Base-by-base conservation (phyloP, 2,797 vertebrate species). In the Coluber constrictor region DNA sequence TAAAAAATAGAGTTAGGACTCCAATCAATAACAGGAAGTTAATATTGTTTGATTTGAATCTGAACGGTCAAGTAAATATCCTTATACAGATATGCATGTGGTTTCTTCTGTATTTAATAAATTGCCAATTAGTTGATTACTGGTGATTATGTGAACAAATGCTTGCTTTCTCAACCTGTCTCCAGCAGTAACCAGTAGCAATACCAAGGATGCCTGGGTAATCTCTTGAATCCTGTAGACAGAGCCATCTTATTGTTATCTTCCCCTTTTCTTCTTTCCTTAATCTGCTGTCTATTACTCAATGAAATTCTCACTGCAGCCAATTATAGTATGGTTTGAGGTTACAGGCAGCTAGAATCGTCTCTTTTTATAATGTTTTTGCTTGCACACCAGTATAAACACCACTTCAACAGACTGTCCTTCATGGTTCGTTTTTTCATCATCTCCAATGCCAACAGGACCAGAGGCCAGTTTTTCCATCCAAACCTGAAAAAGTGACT, bases 381-480 rank as follows among this genome's bases (percentile, higher is more conserved):
- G 7, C 54, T 55, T 63, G 43, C 51, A 43, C 59, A 86, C 70
- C 90, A 92, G 86, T 83, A 70, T 89, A 92, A 94, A 94, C 87
- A 92, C 10, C 70, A 37, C 59, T 23, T 29, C 43, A 66, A 92
- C 92, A 92, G 91, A 89, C 86, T 8, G 54, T 70, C 70, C 87
- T 94, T 94, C 93, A 92, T 89, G 87, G n/a, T 32, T 59, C 9
- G 23, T 91, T 92, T 92, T 83, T 86, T 92, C 90, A 86, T 89
- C 59, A 2, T 37, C 87, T 92, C 92, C 87, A 94, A 60, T 0
- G 23, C 86, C 86, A 94, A 86, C 90, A 91, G 47, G 43, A 63
- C 54, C 32, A 54, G 59, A 27, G 29, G 57, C 87, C 87, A 54
- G 51, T 29, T 56, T 66, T 87, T 54, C 90, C 43, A 54, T 54